These are phyloP conservation scores for Centroberyx gerrardi DNA, from an alignment of 2,797 vertebrate genomes.

Conservation along the genomic window DNA sequence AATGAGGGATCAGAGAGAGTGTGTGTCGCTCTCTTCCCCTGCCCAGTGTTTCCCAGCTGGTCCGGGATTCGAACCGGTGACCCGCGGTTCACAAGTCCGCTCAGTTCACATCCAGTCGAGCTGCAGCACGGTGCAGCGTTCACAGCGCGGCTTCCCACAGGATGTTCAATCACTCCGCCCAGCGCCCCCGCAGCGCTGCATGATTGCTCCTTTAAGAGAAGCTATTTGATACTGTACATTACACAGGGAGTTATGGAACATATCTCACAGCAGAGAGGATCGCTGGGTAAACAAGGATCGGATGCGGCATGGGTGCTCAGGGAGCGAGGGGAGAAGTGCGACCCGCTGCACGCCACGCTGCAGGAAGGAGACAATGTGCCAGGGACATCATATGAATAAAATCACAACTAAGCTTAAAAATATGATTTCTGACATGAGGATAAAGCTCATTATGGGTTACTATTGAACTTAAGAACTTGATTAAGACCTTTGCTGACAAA, in stretches of 20 bases:
- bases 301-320: background rate
- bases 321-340: slow-evolving; percentile 42
- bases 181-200: slow-evolving; percentile 54
- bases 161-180: slow-evolving; percentile 60
- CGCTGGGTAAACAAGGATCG: slow-evolving; percentile 55
- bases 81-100: no score
- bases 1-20: background rate
- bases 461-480: no score
- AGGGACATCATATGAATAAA: no score
- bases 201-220: slow-evolving; percentile 69
- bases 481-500: no score
- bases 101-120: background rate
- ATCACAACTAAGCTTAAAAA: no score
- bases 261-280: slow-evolving; percentile 34
- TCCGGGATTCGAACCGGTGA: slow-evolving; percentile 6
- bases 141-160: slow-evolving; percentile 36
- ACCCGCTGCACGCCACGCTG: slow-evolving; percentile 19
- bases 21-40: background rate
- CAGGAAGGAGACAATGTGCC: no score
- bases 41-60: background rate
- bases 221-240: slow-evolving; percentile 69
- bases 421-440: no score
- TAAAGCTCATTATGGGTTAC: no score
- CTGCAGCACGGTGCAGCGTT: slow-evolving; percentile 20
- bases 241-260: slow-evolving; percentile 52